Percentiles rank a stretch among this genome's conserved stretches.
Conservation (phyloP, 1,140 invertebrate genomes). For the Neotoxoptera formosana region DNA sequence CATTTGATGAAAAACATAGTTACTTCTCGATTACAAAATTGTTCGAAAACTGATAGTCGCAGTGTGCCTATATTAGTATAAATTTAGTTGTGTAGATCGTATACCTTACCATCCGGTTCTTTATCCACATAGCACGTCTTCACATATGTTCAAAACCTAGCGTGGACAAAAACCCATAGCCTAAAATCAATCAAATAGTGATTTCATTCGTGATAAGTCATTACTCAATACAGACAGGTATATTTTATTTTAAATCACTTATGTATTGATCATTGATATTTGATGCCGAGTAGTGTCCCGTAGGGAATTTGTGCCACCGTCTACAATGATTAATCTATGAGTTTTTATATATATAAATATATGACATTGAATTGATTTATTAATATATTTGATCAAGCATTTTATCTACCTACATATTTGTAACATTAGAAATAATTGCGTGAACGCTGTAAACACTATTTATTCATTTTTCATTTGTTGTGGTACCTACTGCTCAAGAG, state of each 20-base stretch:
- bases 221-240: neutral
- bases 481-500: neutral
- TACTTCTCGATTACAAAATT: no score
- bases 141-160: neutral
- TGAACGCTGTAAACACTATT: neutral
- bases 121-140: neutral
- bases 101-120: neutral
- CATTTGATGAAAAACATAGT: no score
- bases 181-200: neutral
- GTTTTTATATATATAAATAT: neutral
- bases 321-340: neutral
- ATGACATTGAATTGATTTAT: neutral
- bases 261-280: conserved; percentile 2
- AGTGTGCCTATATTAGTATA: neutral
- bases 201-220: neutral
- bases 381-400: neutral
- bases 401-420: neutral
- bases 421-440: neutral
- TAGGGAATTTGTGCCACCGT: neutral
- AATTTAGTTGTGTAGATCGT: neutral
- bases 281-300: neutral
- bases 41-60: neutral
- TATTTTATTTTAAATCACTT: conserved; percentile 9
- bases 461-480: neutral
- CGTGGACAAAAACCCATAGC: neutral